Evolutionary conservation across 2,888 invertebrate species (phyloP), one percentile per base, ranked within the genome.

Genomic region (Harmothoe impar): DNA sequence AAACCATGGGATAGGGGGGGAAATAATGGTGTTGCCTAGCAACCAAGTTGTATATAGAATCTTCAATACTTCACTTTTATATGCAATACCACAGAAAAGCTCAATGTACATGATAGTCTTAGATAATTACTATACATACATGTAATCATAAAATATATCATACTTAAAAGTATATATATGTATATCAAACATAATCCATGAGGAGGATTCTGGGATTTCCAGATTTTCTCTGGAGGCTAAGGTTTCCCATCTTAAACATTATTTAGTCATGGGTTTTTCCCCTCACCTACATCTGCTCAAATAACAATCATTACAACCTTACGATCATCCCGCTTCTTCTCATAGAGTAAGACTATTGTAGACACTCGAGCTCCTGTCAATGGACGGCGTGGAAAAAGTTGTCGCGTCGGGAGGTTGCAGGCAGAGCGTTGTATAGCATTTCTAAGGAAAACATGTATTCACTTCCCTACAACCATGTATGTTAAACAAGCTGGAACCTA

Each of bases 21-120:
- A 54, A 29, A n/a, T n/a, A n/a, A 54, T 86, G 51, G 56, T 86
- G 86, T 86, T 86, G 86, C 86, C 52, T 86, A 86, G 86, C 86
- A 86, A 86, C 86, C 20, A 29, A 54, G 56, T 25, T 86, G 86
- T 86, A 86, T 29, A 86, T 86, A 86, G 25, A 20, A 86, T 86
- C 86, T 86, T 86, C 56, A 86, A 56, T 54, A 86, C 52, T 86
- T 86, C 86, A 86, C 52, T 86, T 86, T 86, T 86, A 86, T 86
- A 86, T 86, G 86, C 86, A 86, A 86, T 86, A 86, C 56, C 86
- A 86, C 86, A 86, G 56, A 56, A 54, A 86, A 86, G 86, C 86
- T 86, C 86, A 86, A 86, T 86, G 86, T 86, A 86, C 52, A 86
- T 86, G 86, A 54, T 86, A 86, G 54, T 86, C 86, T 12, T 86